Base-by-base conservation (phyloP, 2,888 invertebrate species). In the Gryllus longicercus region DNA sequence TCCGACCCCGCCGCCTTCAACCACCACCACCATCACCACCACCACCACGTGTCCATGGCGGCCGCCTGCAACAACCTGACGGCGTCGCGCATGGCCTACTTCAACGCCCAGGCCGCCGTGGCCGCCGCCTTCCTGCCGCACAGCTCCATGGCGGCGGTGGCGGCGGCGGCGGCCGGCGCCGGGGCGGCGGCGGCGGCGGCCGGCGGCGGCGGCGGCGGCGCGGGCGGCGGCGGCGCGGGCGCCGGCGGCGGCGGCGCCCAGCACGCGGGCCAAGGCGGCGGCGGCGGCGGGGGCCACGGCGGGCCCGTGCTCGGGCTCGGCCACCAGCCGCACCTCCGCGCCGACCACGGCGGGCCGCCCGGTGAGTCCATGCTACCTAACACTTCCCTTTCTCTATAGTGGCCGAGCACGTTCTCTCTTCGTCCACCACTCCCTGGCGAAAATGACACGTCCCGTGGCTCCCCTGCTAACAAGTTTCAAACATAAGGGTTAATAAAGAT, bases 81-180 rank as follows among this genome's bases (percentile, higher is more conserved):
- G 50, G 84, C 85, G 51, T 84, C 85, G 80, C 82, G 96, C 75
- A 95, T 96, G 91, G 95, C 95, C 81, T 96, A 96, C 87, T 94
- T 96, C 87, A 96, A 96, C 88, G 95, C 95, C 79, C 95, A 96
- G 86, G 95, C 96, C 75, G 95, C 96, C n/a, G 95, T 95, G 77
- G 95, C 95, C 12, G 95, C 95, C 21, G 95, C 95, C 77, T 95
- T 95, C 88, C 88, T 95, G 84, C 95, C 95, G 50, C 92, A 93
- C 85, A 91, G 91, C 84, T 92, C 91, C 18, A 50, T 51, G 25
- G 74, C 78, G 51, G 78, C 78, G 38, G 74, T 50, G 50, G 50
- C 50, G 78, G 25, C 78, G 21, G 78, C 78, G 78, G 51, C 77
- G 38, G 76, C 51, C 49, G 77, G 50, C 49, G 77, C 77, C 21